Percentiles rank a stretch among this genome's conserved stretches.
phyloP scores from a whole-genome alignment of 2,797 vertebrate species.

The Pampus argenteus region DNA sequence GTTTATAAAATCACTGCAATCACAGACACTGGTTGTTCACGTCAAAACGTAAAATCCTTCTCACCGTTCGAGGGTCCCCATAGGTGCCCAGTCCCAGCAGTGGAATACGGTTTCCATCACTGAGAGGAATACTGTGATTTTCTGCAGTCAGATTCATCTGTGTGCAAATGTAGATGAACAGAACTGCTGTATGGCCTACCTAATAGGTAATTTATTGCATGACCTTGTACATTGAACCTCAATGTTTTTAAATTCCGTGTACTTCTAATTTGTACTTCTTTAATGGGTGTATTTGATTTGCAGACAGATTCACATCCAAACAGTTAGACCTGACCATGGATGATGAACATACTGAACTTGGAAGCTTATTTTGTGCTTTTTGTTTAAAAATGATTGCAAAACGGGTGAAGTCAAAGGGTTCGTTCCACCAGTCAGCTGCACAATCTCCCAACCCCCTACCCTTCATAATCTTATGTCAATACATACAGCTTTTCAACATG shows the following conservation, averaged over 20 bases:
- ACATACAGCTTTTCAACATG: background rate
- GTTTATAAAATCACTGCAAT: background rate
- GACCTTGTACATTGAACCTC: slow-evolving; percentile 52
- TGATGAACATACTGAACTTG: background rate
- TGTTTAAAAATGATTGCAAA: too few relatives aligned
- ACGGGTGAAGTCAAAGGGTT: background rate
- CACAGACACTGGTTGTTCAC: background rate
- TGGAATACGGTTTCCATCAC: slow-evolving; percentile 90
- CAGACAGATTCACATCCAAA: background rate
- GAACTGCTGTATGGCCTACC: background rate
- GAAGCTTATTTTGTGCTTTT: too few relatives aligned
- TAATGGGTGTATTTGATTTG: background rate
- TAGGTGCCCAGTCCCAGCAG: slow-evolving; percentile 93
- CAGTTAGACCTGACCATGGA: background rate
- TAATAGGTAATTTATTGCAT: slow-evolving; percentile 1
- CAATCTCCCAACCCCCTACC: background rate
- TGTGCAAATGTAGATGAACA: background rate
- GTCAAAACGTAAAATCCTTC: slow-evolving; percentile 38
- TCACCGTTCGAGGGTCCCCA: slow-evolving; percentile 86
- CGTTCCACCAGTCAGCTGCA: background rate
- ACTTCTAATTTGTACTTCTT: background rate
- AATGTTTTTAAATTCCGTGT: background rate
- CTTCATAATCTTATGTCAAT: background rate
- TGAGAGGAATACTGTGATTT: slow-evolving; percentile 85
- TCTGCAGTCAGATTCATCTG: slow-evolving; percentile 79